These are phyloP conservation scores for Sphenopsis melanotis DNA, from an alignment of 2,797 vertebrate species.

Conservation along the genomic window DNA sequence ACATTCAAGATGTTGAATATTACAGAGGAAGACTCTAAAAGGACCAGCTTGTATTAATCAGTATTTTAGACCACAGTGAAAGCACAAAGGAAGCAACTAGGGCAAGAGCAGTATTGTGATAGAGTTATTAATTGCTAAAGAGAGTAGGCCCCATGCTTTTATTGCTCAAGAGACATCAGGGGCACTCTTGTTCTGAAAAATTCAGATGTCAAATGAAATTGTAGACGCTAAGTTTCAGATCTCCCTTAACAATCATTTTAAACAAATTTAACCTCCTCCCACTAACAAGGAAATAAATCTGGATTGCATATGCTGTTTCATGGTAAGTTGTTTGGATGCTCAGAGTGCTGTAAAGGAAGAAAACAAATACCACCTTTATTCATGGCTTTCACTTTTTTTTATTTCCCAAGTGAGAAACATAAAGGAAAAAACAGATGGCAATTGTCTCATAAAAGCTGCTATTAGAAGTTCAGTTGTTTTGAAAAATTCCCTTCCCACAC, in stretches of 20 bases:
- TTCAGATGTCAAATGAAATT: conserved; percentile 32
- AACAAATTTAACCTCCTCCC: conserved; percentile 42
- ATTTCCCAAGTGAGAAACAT: conserved; percentile 28
- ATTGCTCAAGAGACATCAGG: conserved; percentile 28
- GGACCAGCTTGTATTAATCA: conserved; percentile 20
- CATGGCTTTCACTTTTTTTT: conserved; percentile 13
- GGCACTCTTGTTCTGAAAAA: conserved; percentile 31
- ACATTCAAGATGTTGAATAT: not conserved
- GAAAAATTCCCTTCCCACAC: not conserved
- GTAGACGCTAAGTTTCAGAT: not conserved
- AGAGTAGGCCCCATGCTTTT: conserved; percentile 44
- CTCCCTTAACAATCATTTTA: conserved; percentile 26
- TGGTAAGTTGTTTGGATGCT: conserved; percentile 31
- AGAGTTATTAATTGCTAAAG: conserved; percentile 49
- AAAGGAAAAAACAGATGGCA: not conserved
- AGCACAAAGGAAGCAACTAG: conserved; percentile 37
- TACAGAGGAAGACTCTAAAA: conserved; percentile 24
- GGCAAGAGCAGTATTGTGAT: not conserved
- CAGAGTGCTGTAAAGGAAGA: not conserved
- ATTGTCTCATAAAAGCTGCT: conserved; percentile 25
- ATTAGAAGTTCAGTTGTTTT: not conserved
- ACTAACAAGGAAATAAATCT: conserved; percentile 34
- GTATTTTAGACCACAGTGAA: conserved; percentile 37
- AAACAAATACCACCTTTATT: conserved; percentile 37
- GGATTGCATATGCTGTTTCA: conserved; percentile 18